phyloP scores from a whole-genome alignment of 2,113 vertebrate species.

The Mustelus asterias region DNA sequence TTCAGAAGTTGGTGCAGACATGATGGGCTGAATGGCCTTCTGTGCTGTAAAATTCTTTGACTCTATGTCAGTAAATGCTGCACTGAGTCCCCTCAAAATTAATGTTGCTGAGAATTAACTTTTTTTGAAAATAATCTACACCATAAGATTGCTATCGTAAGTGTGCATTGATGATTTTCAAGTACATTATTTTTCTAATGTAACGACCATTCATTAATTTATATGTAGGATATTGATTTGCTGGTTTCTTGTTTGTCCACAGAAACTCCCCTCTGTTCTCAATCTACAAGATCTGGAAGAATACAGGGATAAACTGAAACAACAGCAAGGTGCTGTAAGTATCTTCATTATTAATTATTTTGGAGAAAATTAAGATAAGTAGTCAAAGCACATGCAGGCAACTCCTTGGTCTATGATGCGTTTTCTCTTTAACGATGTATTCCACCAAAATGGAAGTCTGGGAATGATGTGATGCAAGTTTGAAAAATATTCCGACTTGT shows the following conservation, averaged over 20 bases:
- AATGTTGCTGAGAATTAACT: not conserved
- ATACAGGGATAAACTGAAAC: constrained; percentile 84
- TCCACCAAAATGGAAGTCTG: not conserved
- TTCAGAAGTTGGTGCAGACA: too few species aligned
- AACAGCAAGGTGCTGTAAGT: constrained; percentile 91
- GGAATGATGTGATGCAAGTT: not conserved
- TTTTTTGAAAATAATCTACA: not conserved
- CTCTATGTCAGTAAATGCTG: not conserved
- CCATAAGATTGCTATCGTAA: too few species aligned
- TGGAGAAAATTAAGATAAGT: not conserved
- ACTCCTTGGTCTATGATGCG: not conserved
- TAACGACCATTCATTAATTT: not conserved
- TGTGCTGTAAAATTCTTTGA: too few species aligned
- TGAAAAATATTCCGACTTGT: not conserved
- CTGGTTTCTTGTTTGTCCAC: constrained; percentile 40
- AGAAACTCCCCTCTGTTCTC: constrained; percentile 88
- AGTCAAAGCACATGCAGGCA: not conserved
- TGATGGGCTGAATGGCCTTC: too few species aligned
- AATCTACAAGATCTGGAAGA: constrained; percentile 89
- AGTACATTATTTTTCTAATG: not conserved
- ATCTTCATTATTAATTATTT: not conserved
- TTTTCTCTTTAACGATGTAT: not conserved
- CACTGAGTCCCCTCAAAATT: not conserved
- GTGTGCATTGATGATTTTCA: not conserved
- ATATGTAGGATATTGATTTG: constrained; percentile 5